These are phyloP conservation scores for Epinotia ramella DNA, from an alignment of 2,888 invertebrate genomes.

Conservation along the genomic window DNA sequence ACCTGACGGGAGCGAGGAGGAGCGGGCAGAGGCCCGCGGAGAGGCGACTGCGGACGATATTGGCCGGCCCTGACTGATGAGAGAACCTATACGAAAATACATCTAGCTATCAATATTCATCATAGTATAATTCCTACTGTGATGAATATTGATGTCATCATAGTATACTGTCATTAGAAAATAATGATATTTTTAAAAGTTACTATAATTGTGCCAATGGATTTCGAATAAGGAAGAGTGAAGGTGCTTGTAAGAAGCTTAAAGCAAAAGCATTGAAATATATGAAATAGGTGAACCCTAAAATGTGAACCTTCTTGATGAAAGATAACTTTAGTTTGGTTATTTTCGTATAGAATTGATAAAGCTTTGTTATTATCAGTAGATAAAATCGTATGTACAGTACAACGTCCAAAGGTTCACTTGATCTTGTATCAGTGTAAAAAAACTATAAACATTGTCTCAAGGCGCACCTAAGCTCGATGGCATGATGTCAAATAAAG, in stretches of 20 bases:
- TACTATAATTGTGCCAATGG: slow-evolving; percentile 20
- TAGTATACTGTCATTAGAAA: background rate
- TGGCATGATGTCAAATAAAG: background rate
- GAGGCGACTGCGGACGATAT: slow-evolving; percentile 89
- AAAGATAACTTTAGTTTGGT: background rate
- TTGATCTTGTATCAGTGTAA: background rate
- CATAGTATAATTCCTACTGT: background rate
- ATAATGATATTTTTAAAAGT: background rate
- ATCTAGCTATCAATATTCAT: background rate
- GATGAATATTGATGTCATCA: too few species aligned
- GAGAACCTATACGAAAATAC: slow-evolving; percentile 82
- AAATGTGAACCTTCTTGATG: background rate
- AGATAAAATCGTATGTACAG: too few species aligned
- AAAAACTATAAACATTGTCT: background rate
- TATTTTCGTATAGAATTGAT: background rate
- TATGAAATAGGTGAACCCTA: background rate
- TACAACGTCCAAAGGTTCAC: too few species aligned
- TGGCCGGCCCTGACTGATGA: slow-evolving; percentile 90
- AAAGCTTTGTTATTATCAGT: too few species aligned
- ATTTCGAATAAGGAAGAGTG: background rate
- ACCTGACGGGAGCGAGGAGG: slow-evolving; percentile 81
- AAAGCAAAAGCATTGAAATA: slow-evolving; percentile 38
- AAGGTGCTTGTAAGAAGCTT: slow-evolving; percentile 36
- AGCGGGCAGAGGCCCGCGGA: slow-evolving; percentile 86
- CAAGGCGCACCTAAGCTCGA: background rate